Evolutionary conservation across 1,140 invertebrate species (phyloP).

Genomic region (Protaetia brevitarsis): DNA sequence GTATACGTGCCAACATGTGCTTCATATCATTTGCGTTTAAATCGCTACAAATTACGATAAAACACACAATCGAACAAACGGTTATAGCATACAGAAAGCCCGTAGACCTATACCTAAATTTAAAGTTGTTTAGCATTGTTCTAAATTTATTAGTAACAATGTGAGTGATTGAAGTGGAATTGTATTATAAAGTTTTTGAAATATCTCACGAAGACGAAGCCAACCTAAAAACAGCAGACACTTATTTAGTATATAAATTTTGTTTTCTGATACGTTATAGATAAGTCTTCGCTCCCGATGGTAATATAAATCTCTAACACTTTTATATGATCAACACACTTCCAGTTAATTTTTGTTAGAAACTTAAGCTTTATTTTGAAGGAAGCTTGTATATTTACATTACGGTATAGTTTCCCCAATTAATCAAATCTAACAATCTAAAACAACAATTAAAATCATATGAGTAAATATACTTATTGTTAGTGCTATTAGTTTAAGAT

Average conservation of each 20-base stretch:
- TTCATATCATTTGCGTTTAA: background rate
- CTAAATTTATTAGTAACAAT: background rate
- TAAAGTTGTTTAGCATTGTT: constrained; percentile 11
- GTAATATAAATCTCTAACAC: too few species aligned
- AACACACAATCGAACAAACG: constrained; percentile 4
- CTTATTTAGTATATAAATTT: background rate
- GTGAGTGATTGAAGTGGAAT: constrained; percentile 7
- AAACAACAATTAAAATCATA: too few species aligned
- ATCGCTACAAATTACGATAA: background rate
- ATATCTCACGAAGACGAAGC: background rate
- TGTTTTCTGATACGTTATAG: too few species aligned
- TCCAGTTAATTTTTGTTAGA: too few species aligned
- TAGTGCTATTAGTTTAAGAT: too few species aligned
- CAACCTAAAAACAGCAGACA: background rate
- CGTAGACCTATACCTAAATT: background rate
- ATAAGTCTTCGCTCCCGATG: too few species aligned
- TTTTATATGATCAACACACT: too few species aligned
- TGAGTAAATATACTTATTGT: too few species aligned
- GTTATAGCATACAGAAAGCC: background rate
- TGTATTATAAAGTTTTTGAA: constrained; percentile 6
- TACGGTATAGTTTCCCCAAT: too few species aligned
- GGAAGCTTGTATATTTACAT: too few species aligned
- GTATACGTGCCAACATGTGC: background rate
- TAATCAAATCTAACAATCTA: too few species aligned
- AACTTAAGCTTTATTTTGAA: too few species aligned